Evolutionary conservation across 2,797 vertebrate species (phyloP).

Genomic region (Atherinosoma microstoma): DNA sequence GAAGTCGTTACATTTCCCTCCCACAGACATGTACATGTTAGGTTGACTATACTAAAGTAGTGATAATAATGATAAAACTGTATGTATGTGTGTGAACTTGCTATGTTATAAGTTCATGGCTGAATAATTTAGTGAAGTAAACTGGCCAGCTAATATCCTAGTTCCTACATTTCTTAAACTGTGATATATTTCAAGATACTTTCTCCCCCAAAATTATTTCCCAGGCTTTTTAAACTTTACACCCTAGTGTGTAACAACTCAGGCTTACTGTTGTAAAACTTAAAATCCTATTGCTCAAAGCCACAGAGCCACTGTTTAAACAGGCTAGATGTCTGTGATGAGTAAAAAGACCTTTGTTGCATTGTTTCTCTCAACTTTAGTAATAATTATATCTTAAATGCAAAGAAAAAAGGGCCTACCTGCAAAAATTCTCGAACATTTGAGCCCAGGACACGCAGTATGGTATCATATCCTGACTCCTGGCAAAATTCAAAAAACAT

Average conservation of each 20-base stretch:
- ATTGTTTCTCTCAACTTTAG: not conserved
- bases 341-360: not conserved
- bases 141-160: not conserved
- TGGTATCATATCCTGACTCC: constrained; percentile 98
- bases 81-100: too few relatives aligned
- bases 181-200: not conserved
- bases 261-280: not conserved
- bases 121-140: not conserved
- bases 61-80: too few relatives aligned
- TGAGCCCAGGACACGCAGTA: constrained; percentile 95
- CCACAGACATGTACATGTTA: not conserved
- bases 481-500: constrained; percentile 99
- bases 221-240: not conserved
- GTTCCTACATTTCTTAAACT: not conserved
- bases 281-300: not conserved
- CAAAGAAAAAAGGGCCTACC: constrained; percentile 79
- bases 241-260: not conserved
- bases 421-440: constrained; percentile 98
- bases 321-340: too few relatives aligned
- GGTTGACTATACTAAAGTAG: not conserved
- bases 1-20: not conserved
- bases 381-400: not conserved
- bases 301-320: too few relatives aligned
- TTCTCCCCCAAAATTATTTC: not conserved
- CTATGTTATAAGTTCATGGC: not conserved